Evolutionary conservation across 1,140 invertebrate genomes (phyloP).

Genomic region (Asobara japonica): DNA sequence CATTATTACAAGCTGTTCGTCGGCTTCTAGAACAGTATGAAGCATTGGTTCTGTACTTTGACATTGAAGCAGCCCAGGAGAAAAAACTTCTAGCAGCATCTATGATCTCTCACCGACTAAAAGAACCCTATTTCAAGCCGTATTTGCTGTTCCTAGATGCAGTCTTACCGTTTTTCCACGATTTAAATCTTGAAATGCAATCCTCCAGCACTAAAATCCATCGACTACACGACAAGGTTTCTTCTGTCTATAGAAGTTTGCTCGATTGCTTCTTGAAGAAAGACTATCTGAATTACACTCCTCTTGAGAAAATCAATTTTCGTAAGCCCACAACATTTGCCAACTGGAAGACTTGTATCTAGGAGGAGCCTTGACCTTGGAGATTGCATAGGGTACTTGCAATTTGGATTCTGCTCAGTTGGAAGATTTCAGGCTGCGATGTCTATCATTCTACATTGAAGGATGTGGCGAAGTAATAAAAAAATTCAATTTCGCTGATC

Average conservation of each 20-base stretch:
- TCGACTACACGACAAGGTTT: conserved; percentile 26
- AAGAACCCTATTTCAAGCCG: conserved; percentile 3
- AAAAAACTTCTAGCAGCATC: neutral
- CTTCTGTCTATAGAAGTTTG: conserved; percentile 30
- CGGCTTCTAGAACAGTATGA: conserved; percentile 36
- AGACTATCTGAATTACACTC: conserved; percentile 11
- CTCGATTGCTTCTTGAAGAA: conserved; percentile 36
- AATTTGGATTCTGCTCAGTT: neutral
- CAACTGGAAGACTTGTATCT: neutral
- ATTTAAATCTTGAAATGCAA: conserved; percentile 35
- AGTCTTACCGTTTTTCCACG: conserved; percentile 25
- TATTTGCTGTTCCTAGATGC: conserved; percentile 28
- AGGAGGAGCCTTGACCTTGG: neutral
- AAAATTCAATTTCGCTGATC: conserved; percentile 6
- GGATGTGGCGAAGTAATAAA: neutral
- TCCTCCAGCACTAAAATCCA: conserved; percentile 36
- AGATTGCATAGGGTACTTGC: neutral
- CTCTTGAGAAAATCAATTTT: neutral
- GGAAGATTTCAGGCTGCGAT: neutral
- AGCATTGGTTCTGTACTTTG: conserved; percentile 33
- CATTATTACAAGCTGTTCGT: conserved; percentile 31
- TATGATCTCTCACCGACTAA: conserved; percentile 17
- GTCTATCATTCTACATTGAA: conserved; percentile 10
- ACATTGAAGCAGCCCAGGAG: neutral
- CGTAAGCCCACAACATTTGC: neutral